Percentiles rank a stretch among this genome's conserved stretches.
phyloP scores from a whole-genome alignment of 37 sponge, comb jelly and placozoan genomes.

The Geodia barretti region DNA sequence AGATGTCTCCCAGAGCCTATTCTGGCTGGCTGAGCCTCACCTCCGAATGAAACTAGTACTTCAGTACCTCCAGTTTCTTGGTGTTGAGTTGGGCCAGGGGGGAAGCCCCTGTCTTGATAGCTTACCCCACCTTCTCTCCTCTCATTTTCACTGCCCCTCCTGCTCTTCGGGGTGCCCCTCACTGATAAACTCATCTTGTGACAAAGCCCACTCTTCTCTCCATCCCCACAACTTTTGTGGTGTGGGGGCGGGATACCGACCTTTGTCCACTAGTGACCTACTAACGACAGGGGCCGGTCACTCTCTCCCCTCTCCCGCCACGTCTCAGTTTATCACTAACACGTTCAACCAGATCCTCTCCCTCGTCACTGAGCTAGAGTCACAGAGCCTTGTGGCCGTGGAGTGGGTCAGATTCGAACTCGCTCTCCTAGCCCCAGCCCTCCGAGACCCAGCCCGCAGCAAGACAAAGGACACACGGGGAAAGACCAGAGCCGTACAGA shows the following conservation, averaged over 20 bases:
- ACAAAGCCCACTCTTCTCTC: not conserved
- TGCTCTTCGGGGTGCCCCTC: not conserved
- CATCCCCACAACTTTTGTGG: not conserved
- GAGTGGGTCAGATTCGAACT: slow-evolving; percentile 47
- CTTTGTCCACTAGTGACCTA: not conserved
- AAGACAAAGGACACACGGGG: slow-evolving; percentile 6
- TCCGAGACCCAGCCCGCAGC: not conserved
- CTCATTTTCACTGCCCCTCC: not conserved
- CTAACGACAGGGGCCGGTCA: not conserved
- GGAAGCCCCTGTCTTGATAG: not conserved
- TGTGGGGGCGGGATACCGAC: not conserved
- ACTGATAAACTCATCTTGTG: not conserved
- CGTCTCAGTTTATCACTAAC: slow-evolving; percentile 31
- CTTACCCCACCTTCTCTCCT: slow-evolving; percentile 14
- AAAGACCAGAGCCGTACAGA: slow-evolving; percentile 26
- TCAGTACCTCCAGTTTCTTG: slow-evolving; percentile 70
- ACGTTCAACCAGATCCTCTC: slow-evolving; percentile 60
- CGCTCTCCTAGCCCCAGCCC: slow-evolving; percentile 4
- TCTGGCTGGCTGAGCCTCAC: slow-evolving; percentile 30
- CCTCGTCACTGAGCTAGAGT: slow-evolving; percentile 3
- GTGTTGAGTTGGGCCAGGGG: slow-evolving; percentile 5
- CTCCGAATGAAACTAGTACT: slow-evolving; percentile 49
- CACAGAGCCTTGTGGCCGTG: slow-evolving; percentile 28
- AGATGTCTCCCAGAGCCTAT: slow-evolving; percentile 64
- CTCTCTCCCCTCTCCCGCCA: not conserved